These are phyloP conservation scores for Tachyglossus aculeatus DNA, from an alignment of 2,797 vertebrate species.

Conservation along the genomic window DNA sequence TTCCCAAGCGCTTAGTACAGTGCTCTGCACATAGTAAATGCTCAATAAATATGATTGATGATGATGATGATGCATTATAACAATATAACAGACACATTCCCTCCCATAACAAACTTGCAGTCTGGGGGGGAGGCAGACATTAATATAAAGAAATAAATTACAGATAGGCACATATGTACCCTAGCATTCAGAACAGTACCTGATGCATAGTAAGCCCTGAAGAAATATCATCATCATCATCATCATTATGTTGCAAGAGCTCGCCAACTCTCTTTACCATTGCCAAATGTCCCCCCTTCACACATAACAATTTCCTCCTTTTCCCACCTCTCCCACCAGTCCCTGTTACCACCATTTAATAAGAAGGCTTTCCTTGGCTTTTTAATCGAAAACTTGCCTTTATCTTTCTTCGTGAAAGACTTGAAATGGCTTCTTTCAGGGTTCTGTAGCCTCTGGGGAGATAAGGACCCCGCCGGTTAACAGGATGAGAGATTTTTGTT, in stretches of 20 bases:
- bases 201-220: too few species aligned
- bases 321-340: conserved; percentile 75
- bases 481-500: conserved; percentile 89
- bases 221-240: too few species aligned
- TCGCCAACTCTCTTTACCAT: conserved; percentile 66
- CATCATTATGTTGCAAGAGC: conserved; percentile 62
- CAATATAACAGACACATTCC: too few species aligned
- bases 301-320: conserved; percentile 76
- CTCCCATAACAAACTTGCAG: too few species aligned
- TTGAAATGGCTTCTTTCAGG: conserved; percentile 86
- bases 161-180: too few species aligned
- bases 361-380: conserved; percentile 81
- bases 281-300: conserved; percentile 63
- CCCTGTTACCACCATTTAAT: conserved; percentile 84
- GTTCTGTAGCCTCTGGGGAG: conserved; percentile 83
- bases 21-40: too few species aligned
- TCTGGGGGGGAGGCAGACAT: too few species aligned
- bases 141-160: too few species aligned
- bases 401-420: conserved; percentile 87
- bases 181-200: too few species aligned
- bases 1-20: too few species aligned
- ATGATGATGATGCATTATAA: too few species aligned
- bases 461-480: conserved; percentile 87
- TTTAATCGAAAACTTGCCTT: conserved; percentile 87
- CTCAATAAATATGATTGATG: too few species aligned